Evolutionary conservation across 2,113 vertebrate species (phyloP), one percentile per base, ranked within the genome.

Genomic region (Tetrao urogallus): DNA sequence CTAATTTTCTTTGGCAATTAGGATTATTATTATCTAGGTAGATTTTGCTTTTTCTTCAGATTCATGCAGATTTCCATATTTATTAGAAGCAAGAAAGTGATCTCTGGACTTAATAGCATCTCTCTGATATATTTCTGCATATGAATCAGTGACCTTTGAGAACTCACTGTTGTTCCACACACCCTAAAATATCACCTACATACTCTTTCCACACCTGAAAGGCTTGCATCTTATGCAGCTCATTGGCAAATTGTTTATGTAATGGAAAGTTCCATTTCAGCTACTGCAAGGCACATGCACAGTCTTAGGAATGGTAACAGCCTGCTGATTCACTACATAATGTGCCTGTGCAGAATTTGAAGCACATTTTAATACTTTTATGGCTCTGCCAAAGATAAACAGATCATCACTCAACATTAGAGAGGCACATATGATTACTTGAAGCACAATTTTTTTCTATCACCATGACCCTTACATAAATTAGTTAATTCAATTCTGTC

Each of bases 211-310:
- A 72, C 34, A 82, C 18, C 22, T 73, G 18, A 4, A 7, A 0
- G 1, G 81, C 36, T 24, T 9, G 1, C 11, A 8, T 18, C 40
- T 64, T 40, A 28, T 66, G 24, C 36, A 87, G 22, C 24, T 93
- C 22, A 48, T 0, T 38, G 73, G 24, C 12, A 84, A 48, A 43
- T 19, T 42, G 21, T n/a, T 81, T 72, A 21, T 22, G 65, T 54
- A 47, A 57, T 34, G 40, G 74, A 66, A 82, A 61, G 65, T 84
- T 82, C 66, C 40, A 73, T 36, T 60, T 48, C 65, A 70, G 32
- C 5, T 30, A 17, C 66, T 83, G 18, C 0, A 0, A 28, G 43
- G 32, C n/a, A 45, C 0, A 0, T 13, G 40, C 43, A 13, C n/a
- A 36, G 27, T 17, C 47, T 20, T 60, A 58, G 9, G 25, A 82